Evolutionary conservation across 1,140 invertebrate species (phyloP), one percentile per base, ranked within the genome.

Genomic region (Copidosoma floridanum): DNA sequence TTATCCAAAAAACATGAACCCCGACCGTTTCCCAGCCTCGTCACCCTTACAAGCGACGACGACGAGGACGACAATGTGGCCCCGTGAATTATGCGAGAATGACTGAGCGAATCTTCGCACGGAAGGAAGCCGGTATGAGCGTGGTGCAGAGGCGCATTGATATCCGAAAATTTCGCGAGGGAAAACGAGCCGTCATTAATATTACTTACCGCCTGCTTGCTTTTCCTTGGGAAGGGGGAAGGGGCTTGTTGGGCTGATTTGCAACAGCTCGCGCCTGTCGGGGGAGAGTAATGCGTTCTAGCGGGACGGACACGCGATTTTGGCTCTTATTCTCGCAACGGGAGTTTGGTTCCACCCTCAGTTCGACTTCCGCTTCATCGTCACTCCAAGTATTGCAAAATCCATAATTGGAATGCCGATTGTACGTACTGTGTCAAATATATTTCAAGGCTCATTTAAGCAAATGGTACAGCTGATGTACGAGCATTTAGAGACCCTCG

Each of bases 21-120:
- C n/a, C 1, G 11, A 43, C 32, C 52, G 11, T 26, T 54, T 26
- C 14, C 20, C 20, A 43, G 46, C 10, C 6, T 29, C 55, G 16
- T 14, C 6, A 18, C 21, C 18, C 20, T 20, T 38, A n/a, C 38
- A 16, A 8, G 27, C 20, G 26, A 7, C 12, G 14, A 35, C 24
- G 18, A 14, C 14, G 3, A 11, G 1, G 23, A 67, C 76, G 74
- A 78, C 79, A 79, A 78, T 74, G 66, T 6, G 24, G n/a, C n/a
- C 73, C 72, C 72, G 70, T 71, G 76, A 81, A 80, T 80, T 79
- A 78, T 80, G 71, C 75, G 68, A 68, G 73, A 79, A 78, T 80
- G 79, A 81, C 77, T 78, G 60, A 74, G 71, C 79, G 76, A 76
- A 80, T 81, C 80, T 77, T n/a, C n/a, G n/a, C 73, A 78, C 78